A percentile compares a stretch with the other conserved stretches of the same genome.
Conservation (phyloP, 2,797 vertebrate species). For the Huso huso region DNA sequence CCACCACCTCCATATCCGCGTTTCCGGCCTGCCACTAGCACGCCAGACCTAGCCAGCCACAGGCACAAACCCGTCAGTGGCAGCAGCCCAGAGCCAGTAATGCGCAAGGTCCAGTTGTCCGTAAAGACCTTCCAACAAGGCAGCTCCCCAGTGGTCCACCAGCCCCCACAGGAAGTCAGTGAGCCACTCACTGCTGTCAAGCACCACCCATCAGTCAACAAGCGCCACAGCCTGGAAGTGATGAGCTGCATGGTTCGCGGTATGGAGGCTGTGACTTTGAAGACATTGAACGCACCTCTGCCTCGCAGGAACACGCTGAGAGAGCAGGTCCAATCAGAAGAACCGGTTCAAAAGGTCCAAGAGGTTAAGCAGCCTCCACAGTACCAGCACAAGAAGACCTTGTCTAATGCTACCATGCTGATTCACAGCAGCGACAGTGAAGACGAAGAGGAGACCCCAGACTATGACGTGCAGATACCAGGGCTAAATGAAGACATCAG, state of each 20-base stretch:
- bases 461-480: conserved; percentile 66
- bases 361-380: conserved; percentile 47
- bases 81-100: conserved; percentile 87
- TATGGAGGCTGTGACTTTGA: conserved; percentile 76
- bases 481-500: conserved; percentile 74
- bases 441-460: conserved; percentile 61
- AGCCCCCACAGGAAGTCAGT: conserved; percentile 87
- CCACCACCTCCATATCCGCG: conserved; percentile 82
- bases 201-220: conserved; percentile 68
- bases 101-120: conserved; percentile 87
- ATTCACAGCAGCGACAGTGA: conserved; percentile 93
- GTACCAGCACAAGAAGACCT: conserved; percentile 87
- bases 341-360: conserved; percentile 48
- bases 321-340: conserved; percentile 72
- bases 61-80: conserved; percentile 80
- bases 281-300: conserved; percentile 70
- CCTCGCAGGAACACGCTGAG: conserved; percentile 76
- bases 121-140: conserved; percentile 96
- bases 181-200: conserved; percentile 77
- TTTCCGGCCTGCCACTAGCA: conserved; percentile 89
- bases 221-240: conserved; percentile 90
- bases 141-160: conserved; percentile 83
- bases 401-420: conserved; percentile 90
- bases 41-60: conserved; percentile 89
- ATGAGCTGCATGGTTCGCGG: conserved; percentile 73